phyloP scores from a whole-genome alignment of 2,113 vertebrate species.

The Chunga burmeisteri region DNA sequence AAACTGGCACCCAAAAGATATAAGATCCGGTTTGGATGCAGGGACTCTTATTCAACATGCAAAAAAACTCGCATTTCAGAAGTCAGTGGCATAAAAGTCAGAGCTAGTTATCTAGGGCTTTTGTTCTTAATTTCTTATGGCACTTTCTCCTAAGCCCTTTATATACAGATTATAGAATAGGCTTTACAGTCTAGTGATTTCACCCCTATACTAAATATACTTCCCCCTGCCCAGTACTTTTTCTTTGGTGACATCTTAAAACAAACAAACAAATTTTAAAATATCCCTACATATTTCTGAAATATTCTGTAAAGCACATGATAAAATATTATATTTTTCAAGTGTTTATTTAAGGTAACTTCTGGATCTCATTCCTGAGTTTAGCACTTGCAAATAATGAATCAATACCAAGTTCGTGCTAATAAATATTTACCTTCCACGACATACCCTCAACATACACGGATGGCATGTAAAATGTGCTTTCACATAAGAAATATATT shows the following conservation, averaged over 20 bases:
- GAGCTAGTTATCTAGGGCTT: neutral
- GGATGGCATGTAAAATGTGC: neutral
- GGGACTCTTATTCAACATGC: neutral
- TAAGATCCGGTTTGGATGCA: neutral
- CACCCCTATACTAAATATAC: neutral
- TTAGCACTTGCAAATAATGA: neutral
- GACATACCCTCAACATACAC: neutral
- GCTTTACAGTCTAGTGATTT: neutral
- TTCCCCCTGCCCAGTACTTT: fast-evolving
- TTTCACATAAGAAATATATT: neutral
- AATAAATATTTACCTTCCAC: neutral
- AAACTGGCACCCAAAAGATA: neutral
- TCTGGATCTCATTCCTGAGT: neutral
- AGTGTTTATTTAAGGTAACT: neutral
- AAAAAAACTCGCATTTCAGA: neutral
- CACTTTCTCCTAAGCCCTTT: neutral
- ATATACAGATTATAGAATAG: neutral
- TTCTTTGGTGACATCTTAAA: neutral
- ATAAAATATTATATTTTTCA: neutral
- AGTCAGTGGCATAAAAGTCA: neutral
- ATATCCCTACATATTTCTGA: neutral
- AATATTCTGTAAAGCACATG: neutral
- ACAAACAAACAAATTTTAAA: neutral
- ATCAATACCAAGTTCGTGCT: neutral
- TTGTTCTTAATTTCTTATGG: neutral